Evolutionary conservation across 2,888 invertebrate genomes (phyloP).

Genomic region (Caradrina kadenii): DNA sequence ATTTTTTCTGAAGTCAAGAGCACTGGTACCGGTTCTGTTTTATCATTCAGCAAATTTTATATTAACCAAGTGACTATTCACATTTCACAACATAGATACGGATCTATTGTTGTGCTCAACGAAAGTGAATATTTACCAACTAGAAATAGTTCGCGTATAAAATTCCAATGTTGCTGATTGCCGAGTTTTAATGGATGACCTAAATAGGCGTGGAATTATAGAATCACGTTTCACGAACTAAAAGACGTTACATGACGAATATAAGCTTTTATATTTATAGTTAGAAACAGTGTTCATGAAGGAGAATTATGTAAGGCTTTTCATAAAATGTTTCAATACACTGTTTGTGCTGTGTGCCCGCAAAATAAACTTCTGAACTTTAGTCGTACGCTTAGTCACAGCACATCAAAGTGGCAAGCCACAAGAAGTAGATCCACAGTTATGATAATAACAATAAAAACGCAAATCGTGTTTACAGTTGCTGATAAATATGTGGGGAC

Average conservation of each 20-base stretch:
- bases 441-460: conserved; percentile 43
- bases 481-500: conserved; percentile 48
- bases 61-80: conserved; percentile 64
- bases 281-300: background rate
- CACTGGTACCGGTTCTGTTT: conserved; percentile 69
- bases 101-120: conserved; percentile 56
- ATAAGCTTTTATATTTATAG: conserved; percentile 32
- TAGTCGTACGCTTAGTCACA: background rate
- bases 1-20: conserved; percentile 77
- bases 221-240: conserved; percentile 15
- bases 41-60: conserved; percentile 75
- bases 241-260: conserved; percentile 3
- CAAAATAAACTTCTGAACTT: conserved; percentile 1
- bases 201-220: conserved; percentile 49
- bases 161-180: conserved; percentile 54
- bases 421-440: conserved; percentile 5
- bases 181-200: conserved; percentile 53
- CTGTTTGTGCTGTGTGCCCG: background rate
- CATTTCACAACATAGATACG: conserved; percentile 41
- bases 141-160: conserved; percentile 56
- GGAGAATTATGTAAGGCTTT: background rate
- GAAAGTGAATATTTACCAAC: conserved; percentile 55
- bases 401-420: background rate
- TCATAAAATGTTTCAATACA: background rate
- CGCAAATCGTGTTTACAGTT: conserved; percentile 53